Conservation (phyloP, 35 echinoderm and acorn worm species). For the Nesometra sesokonis region DNA sequence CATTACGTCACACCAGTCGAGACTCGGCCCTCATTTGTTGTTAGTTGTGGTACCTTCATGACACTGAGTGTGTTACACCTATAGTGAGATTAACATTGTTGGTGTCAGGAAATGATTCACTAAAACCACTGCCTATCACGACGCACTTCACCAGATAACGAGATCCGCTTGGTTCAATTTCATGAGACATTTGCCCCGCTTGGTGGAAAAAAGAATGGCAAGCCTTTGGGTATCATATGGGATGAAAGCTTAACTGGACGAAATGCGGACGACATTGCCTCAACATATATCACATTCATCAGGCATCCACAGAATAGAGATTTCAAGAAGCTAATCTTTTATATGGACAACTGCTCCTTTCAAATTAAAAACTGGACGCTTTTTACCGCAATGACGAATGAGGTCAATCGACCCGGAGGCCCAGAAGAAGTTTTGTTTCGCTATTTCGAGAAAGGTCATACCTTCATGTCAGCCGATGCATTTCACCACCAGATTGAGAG, state of each 20-base stretch:
- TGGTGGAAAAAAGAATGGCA: neutral
- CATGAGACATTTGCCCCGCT: slow-evolving; percentile 10
- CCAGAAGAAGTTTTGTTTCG: slow-evolving; percentile 2
- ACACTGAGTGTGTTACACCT: no score
- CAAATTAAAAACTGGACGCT: slow-evolving; percentile 31
- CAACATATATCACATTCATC: neutral
- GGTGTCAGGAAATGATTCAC: no score
- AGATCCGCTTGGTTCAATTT: slow-evolving; percentile 10
- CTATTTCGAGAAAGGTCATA: slow-evolving; percentile 26
- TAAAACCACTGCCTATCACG: no score
- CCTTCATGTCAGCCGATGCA: slow-evolving; percentile 14
- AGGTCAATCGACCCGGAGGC: neutral
- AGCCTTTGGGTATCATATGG: neutral
- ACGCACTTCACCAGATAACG: slow-evolving; percentile 14
- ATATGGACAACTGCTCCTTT: slow-evolving; percentile 8
- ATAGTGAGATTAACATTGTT: no score
- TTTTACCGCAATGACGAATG: neutral
- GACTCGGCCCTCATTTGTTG: no score
- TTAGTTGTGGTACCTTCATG: no score
- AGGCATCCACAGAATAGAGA: neutral
- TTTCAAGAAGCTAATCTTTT: neutral
- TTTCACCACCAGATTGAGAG: slow-evolving; percentile 24
- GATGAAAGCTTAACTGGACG: neutral
- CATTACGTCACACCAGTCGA: no score
- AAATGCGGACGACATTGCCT: slow-evolving; percentile 8